Evolutionary conservation across 2,113 vertebrate species (phyloP).

Genomic region (Falco punctatus): DNA sequence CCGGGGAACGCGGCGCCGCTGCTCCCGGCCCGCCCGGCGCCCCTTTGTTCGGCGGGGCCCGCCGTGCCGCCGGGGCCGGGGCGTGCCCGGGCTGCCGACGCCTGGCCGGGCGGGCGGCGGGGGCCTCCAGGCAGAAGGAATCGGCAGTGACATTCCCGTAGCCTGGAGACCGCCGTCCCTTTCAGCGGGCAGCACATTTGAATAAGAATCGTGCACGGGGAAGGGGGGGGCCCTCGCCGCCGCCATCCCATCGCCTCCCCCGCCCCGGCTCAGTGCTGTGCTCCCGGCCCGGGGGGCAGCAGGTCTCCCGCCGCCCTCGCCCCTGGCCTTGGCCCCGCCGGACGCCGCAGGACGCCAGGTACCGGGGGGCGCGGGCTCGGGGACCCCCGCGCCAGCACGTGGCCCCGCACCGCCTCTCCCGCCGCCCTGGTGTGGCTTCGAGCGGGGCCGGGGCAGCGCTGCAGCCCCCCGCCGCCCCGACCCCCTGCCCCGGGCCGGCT

Average conservation of each 20-base stretch:
- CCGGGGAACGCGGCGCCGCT: not conserved
- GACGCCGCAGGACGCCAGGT: slow-evolving; percentile 2
- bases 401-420: not conserved
- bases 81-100: slow-evolving; percentile 30
- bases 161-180: slow-evolving; percentile 73
- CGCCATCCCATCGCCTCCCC: slow-evolving; percentile 48
- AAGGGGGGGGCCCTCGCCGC: slow-evolving; percentile 32
- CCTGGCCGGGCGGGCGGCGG: not conserved
- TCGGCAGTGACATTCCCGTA: slow-evolving; percentile 74
- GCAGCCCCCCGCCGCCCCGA: not conserved
- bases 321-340: not conserved
- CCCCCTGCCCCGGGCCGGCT: slow-evolving; percentile 10
- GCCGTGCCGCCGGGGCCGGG: not conserved
- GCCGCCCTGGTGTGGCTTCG: not conserved
- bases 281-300: not conserved
- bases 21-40: not conserved
- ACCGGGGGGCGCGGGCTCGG: not conserved
- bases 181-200: slow-evolving; percentile 74
- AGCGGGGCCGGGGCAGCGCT: not conserved
- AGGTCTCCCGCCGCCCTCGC: not conserved
- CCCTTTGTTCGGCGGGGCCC: not conserved
- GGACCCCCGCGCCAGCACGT: not conserved
- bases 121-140: slow-evolving; percentile 74
- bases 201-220: slow-evolving; percentile 69
- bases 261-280: slow-evolving; percentile 28